phyloP scores from a whole-genome alignment of 2,888 invertebrate species.

The Cosmorhoe ocellata region DNA sequence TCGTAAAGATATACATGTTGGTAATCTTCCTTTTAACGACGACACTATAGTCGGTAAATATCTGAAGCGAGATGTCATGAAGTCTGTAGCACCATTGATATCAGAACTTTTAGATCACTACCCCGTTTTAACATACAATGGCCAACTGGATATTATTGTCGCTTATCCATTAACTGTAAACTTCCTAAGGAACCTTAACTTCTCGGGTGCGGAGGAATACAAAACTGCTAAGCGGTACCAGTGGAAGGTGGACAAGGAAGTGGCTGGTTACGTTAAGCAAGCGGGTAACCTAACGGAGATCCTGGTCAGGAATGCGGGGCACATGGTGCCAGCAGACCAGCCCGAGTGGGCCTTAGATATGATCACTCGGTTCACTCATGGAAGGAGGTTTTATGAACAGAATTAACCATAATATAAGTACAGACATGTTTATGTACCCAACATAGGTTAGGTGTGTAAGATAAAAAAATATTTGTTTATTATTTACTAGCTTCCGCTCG shows the following conservation, averaged over 20 bases:
- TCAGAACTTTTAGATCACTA: constrained; percentile 86
- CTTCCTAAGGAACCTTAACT: constrained; percentile 87
- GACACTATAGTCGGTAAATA: constrained; percentile 85
- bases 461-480: too few species aligned
- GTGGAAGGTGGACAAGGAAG: constrained; percentile 86
- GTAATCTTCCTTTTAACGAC: constrained; percentile 87
- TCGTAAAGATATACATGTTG: constrained; percentile 91
- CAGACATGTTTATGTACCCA: too few species aligned
- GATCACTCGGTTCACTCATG: constrained; percentile 85
- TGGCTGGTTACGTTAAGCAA: constrained; percentile 89
- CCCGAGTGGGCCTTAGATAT: constrained; percentile 89
- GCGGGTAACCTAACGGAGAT: constrained; percentile 88
- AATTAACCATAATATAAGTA: too few species aligned
- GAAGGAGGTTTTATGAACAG: constrained; percentile 61
- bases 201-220: constrained; percentile 85
- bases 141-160: constrained; percentile 96
- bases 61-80: constrained; percentile 90
- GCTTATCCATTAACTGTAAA: constrained; percentile 93
- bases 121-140: constrained; percentile 91
- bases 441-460: too few species aligned
- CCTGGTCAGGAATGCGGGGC: constrained; percentile 89
- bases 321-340: constrained; percentile 91
- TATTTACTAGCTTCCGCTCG: too few species aligned
- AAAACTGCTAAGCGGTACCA: constrained; percentile 84
- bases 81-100: constrained; percentile 89